Conservation (phyloP, 2,113 vertebrate genomes). For the Corythornis madagascariensis region DNA sequence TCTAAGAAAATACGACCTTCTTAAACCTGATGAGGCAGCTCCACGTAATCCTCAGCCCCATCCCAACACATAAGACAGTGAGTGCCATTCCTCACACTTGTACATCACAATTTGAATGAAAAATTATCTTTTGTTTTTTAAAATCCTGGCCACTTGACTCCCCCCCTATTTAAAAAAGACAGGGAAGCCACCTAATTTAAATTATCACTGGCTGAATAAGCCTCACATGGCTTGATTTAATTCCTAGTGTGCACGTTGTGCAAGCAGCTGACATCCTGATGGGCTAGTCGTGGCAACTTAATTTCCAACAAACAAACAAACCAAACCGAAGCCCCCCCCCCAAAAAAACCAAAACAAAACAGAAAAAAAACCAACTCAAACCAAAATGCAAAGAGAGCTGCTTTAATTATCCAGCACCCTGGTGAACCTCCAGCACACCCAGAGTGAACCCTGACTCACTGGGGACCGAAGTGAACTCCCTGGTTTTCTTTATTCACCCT, state of each 20-base stretch:
- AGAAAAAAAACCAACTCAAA: neutral
- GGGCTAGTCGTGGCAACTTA: neutral
- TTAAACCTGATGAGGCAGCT: neutral
- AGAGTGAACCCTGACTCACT: neutral
- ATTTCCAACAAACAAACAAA: neutral
- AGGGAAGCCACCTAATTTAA: neutral
- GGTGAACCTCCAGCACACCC: neutral
- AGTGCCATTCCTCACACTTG: neutral
- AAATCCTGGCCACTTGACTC: neutral
- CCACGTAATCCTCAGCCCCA: neutral
- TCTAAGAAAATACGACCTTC: neutral
- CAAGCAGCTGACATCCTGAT: neutral
- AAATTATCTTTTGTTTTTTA: neutral
- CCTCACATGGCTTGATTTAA: neutral
- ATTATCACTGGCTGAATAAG: neutral
- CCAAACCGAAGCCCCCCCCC: too few relatives aligned
- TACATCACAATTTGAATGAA: neutral
- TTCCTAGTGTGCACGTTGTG: neutral
- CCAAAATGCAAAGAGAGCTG: neutral
- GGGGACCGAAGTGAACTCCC: accelerated
- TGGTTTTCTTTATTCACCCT: neutral
- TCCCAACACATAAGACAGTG: accelerated
- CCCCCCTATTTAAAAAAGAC: neutral
- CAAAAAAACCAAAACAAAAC: too few relatives aligned
- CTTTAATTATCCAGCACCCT: neutral